Conservation (phyloP, 1,140 invertebrate species). For the Gerris buenoi region DNA sequence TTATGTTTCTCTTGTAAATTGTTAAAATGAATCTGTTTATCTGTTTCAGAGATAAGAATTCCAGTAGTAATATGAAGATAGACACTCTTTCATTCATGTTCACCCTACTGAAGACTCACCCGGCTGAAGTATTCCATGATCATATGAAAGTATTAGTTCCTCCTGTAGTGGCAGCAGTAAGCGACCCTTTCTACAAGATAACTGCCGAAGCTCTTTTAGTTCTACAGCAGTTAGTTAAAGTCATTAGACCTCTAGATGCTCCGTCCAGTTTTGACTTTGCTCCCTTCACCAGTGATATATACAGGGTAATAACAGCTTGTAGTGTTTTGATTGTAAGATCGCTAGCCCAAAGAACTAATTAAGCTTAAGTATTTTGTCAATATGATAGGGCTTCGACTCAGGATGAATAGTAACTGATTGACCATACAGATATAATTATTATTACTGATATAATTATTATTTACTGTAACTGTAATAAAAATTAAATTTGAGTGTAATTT, state of each 20-base stretch:
- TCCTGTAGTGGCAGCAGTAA: constrained; percentile 71
- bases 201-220: constrained; percentile 87
- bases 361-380: too few species aligned
- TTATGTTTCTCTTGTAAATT: too few species aligned
- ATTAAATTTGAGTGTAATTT: too few species aligned
- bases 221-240: constrained; percentile 84
- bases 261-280: constrained; percentile 56
- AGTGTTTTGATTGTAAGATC: too few species aligned
- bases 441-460: too few species aligned
- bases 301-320: too few species aligned
- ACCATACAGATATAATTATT: too few species aligned
- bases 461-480: too few species aligned
- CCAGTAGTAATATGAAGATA: constrained; percentile 96
- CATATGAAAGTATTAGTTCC: constrained; percentile 75
- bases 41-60: constrained; percentile 77
- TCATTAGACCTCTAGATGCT: constrained; percentile 67
- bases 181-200: constrained; percentile 96
- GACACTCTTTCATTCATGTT: constrained; percentile 88
- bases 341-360: too few species aligned
- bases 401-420: too few species aligned
- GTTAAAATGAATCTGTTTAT: too few species aligned
- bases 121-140: constrained; percentile 55
- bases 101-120: constrained; percentile 70
- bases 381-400: too few species aligned
- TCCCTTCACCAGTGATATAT: constrained; percentile 64